Evolutionary conservation across 2,888 invertebrate species (phyloP).

Genomic region (Alitta virens): DNA sequence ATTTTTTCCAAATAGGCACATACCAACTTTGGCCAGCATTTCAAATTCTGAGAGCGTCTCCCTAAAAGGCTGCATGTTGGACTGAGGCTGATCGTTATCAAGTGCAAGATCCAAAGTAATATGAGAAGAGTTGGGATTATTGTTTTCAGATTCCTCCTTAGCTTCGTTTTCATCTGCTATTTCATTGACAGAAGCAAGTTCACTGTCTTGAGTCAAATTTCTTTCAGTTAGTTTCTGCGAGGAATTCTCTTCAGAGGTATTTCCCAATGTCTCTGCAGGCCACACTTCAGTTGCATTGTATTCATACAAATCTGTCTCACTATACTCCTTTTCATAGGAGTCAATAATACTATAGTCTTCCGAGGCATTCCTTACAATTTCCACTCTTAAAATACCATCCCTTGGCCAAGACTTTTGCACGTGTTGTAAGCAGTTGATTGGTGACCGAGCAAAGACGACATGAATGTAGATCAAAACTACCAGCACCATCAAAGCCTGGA

Average conservation of each 20-base stretch:
- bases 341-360: conserved; percentile 76
- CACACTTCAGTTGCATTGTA: background rate
- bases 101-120: background rate
- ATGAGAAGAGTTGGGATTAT: background rate
- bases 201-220: too few species aligned
- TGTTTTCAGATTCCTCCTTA: too few species aligned
- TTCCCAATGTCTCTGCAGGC: too few species aligned
- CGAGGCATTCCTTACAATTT: conserved; percentile 65
- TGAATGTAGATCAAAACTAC: conserved; percentile 93
- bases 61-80: conserved; percentile 32
- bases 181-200: too few species aligned
- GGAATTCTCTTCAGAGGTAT: too few species aligned
- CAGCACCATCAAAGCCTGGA: conserved; percentile 77
- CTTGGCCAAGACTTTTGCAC: conserved; percentile 85
- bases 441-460: conserved; percentile 85
- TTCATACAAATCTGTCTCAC: conserved; percentile 16
- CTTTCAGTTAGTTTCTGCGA: too few species aligned
- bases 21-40: conserved; percentile 64
- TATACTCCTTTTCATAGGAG: conserved; percentile 70
- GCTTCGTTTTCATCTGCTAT: too few species aligned
- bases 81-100: conserved; percentile 10
- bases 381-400: conserved; percentile 89
- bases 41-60: conserved; percentile 62
- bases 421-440: conserved; percentile 88
- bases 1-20: too few species aligned